Base-by-base conservation (phyloP, 1,140 invertebrate genomes). In the Heliothis subflexa region DNA sequence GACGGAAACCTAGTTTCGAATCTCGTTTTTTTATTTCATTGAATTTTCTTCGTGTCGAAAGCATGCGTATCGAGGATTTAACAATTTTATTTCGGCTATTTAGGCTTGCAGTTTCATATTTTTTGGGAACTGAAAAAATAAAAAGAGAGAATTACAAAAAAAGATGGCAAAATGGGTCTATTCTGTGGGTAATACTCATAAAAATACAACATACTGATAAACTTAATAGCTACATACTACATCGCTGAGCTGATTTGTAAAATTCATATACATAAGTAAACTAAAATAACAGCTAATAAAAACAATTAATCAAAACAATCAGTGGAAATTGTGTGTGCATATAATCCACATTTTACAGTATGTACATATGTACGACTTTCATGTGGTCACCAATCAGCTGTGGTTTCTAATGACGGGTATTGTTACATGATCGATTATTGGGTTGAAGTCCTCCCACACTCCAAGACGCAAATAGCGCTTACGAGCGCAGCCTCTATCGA, bases 1-100 rank as follows among this genome's bases (percentile, higher is more conserved):
- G 71, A 83, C 57, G 77, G 68, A 83, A 86, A 89, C 78, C 72
- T 78, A 80, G 82, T 85, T 86, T 52, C 45, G 62, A 47, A 66
- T 66, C 62, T 66, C 40, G n/a, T 12, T 66, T 66, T 62, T 66
- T 64, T 18, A 45, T 64, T 66, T 66, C 40, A 66, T 18, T 10
- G 45, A 3, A 66, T 66, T 66, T 66, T 66, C 40, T 66, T 21
- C 40, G 59, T 21, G 16, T 47, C 40, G 40, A 66, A 47, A 66
- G 16, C 55, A 28, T 59, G 55, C 55, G 40, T 66, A 47, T 66
- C 40, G 40, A 21, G 3, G 40, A 47, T 66, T 66, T 66, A 18
- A 47, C 40, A 12, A 16, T 18, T 66, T 66, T 47, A 47, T 40
- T 47, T 66, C 40, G 4, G 62, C 1, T 18, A 47, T 66, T 47